Conservation (phyloP, 2,113 vertebrate genomes). For the Narcine bancroftii region DNA sequence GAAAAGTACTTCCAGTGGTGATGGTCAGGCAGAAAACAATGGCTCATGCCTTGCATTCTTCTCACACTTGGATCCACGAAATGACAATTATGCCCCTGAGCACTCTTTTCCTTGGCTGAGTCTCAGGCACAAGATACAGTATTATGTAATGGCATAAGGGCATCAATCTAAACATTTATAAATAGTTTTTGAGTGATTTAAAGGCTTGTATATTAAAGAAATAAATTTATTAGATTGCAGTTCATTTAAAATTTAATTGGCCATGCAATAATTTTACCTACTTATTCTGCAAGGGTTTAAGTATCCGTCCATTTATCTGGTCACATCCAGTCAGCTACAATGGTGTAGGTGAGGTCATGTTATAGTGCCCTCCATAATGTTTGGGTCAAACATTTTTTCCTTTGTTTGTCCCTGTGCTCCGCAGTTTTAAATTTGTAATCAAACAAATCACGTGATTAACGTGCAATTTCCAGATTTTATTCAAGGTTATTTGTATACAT, state of each 20-base stretch:
- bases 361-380: no score
- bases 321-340: background rate
- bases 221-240: background rate
- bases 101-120: background rate
- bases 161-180: background rate
- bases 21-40: background rate
- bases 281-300: background rate
- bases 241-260: background rate
- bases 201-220: no score
- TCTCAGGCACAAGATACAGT: background rate
- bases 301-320: background rate
- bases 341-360: background rate
- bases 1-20: no score
- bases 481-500: no score
- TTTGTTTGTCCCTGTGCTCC: no score
- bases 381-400: no score
- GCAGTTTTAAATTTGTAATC: no score
- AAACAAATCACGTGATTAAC: no score
- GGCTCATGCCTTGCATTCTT: background rate
- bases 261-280: background rate
- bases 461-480: no score
- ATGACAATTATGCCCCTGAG: background rate
- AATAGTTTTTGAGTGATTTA: no score
- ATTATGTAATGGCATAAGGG: background rate
- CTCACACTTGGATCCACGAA: background rate